Evolutionary conservation across 2,888 invertebrate species (phyloP).

Genomic region (Cerastoderma edule): DNA sequence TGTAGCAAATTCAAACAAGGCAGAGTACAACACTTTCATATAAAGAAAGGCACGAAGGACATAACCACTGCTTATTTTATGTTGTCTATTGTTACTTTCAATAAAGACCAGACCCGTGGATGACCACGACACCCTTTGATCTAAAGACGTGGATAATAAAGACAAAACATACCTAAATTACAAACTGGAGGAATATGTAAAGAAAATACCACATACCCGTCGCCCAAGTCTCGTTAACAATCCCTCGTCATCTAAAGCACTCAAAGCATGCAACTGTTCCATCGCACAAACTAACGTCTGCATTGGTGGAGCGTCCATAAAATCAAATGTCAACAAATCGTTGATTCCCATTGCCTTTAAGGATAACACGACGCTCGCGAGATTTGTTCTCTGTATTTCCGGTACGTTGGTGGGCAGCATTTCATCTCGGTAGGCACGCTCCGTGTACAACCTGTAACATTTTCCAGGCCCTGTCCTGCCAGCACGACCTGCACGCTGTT

Average conservation of each 20-base stretch:
- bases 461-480: slow-evolving; percentile 99
- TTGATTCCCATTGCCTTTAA: slow-evolving; percentile 99
- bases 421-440: slow-evolving; percentile 98
- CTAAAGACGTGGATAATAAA: too few relatives aligned
- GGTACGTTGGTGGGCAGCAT: slow-evolving; percentile 94
- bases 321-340: slow-evolving; percentile 98
- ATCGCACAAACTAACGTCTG: slow-evolving; percentile 99
- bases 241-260: slow-evolving; percentile 94
- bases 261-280: slow-evolving; percentile 97
- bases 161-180: too few relatives aligned
- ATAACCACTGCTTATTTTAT: too few relatives aligned
- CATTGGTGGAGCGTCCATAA: slow-evolving; percentile 99
- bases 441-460: slow-evolving; percentile 97
- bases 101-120: too few relatives aligned
- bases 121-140: too few relatives aligned
- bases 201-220: slow-evolving; percentile 81
- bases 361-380: slow-evolving; percentile 97
- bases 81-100: too few relatives aligned
- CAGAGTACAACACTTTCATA: too few relatives aligned
- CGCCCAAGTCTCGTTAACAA: slow-evolving; percentile 87
- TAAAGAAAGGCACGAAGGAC: too few relatives aligned
- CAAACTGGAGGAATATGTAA: too few relatives aligned
- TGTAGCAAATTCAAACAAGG: too few relatives aligned
- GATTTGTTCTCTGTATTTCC: slow-evolving; percentile 99
- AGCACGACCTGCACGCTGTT: slow-evolving; percentile 98